Base-by-base conservation (phyloP, 2,797 vertebrate genomes). In the Urocyon cinereoargenteus region DNA sequence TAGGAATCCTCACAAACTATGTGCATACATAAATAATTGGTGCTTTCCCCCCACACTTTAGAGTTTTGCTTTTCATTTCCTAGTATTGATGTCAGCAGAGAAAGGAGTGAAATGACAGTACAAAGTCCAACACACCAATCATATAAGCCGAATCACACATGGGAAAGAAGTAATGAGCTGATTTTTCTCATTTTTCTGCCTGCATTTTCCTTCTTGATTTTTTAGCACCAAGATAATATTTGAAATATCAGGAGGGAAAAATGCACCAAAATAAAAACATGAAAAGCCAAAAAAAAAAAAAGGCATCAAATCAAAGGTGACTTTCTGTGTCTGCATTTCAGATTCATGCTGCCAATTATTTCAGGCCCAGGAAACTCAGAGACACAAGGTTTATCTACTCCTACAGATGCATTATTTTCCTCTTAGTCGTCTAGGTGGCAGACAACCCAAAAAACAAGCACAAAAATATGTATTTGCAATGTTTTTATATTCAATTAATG, bases 11-110 rank as follows among this genome's bases (percentile, higher is more conserved):
- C 18, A 1, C 59, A 94, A 84, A 90, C 68, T 59, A 34, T 85
- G 61, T 36, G 18, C 75, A 55, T 92, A 81, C 70, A 96, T 97
- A 90, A 96, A 91, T 97, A 97, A 97, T 91, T 96, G 93, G 62
- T 51, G 57, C 28, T 92, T 90, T 81, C 55, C 55, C 70, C 70
- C 90, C 82, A 49, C 34, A 40, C 15, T 89, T 82, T 40, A 72
- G 70, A 82, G 26, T 75, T 91, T 82, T 77, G 72, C 59, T 89
- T 97, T 97, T 86, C 77, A 70, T 95, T 96, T 93, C 62, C 84
- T 66, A 75, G 66, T 84, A 36, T 68, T 94, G 79, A 90, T 95
- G 59, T 88, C 94, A 78, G 96, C 66, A 84, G 93, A 95, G 61
- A 84, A 86, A 93, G 61, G 36, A 70, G 19, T 16, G 45, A 83